Conservation (phyloP, 2,797 vertebrate species). For the Alectoris magna region DNA sequence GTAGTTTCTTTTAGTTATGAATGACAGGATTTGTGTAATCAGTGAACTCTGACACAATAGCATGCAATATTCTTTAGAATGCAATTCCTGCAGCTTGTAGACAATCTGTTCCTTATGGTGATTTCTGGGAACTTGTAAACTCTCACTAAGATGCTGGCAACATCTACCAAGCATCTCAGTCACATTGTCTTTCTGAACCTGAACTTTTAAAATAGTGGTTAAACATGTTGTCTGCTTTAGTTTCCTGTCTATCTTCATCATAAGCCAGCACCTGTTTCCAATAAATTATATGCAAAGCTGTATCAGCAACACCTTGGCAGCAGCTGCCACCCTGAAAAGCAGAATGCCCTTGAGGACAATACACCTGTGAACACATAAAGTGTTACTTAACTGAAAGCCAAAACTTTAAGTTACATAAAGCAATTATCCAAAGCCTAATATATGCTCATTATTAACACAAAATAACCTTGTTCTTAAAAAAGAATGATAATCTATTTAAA, state of each 20-base stretch:
- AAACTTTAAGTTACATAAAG: constrained; percentile 81
- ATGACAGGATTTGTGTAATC: constrained; percentile 66
- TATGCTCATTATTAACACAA: constrained; percentile 83
- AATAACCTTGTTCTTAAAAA: constrained; percentile 83
- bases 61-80: constrained; percentile 68
- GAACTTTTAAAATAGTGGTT: constrained; percentile 80
- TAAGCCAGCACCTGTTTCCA: constrained; percentile 82
- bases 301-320: constrained; percentile 84
- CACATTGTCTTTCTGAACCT: constrained; percentile 81
- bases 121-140: constrained; percentile 71
- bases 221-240: constrained; percentile 82
- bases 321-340: constrained; percentile 79
- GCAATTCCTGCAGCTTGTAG: constrained; percentile 68
- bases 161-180: constrained; percentile 78
- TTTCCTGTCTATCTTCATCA: constrained; percentile 84
- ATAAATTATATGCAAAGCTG: constrained; percentile 81
- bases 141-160: constrained; percentile 71
- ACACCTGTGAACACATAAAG: constrained; percentile 85
- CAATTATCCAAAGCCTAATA: constrained; percentile 83
- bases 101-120: constrained; percentile 77
- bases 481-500: constrained; percentile 82
- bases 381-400: constrained; percentile 83
- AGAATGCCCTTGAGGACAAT: constrained; percentile 81
- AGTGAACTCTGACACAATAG: constrained; percentile 47
- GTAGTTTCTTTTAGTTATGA: constrained; percentile 59